Evolutionary conservation across 1,140 invertebrate species (phyloP).

Genomic region (Akabosia matsudoensis): DNA sequence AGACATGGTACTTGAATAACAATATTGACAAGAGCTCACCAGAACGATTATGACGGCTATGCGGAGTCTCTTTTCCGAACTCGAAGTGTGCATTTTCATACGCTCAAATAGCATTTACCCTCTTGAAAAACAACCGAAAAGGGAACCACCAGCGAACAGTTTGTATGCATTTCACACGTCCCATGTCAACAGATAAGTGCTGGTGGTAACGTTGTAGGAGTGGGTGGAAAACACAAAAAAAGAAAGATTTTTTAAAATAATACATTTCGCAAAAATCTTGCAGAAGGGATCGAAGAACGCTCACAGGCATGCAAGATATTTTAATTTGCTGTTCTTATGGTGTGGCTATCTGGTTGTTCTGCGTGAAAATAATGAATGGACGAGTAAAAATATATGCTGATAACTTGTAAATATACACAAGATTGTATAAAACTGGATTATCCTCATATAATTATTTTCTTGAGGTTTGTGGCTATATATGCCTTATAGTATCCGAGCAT

Average conservation of each 20-base stretch:
- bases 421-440: not conserved
- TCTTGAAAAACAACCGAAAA: constrained; percentile 17
- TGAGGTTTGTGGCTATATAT: not conserved
- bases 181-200: not conserved
- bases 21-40: not conserved
- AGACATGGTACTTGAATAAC: too few species aligned
- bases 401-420: not conserved
- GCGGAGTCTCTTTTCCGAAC: not conserved
- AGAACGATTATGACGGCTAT: too few species aligned
- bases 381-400: too few species aligned
- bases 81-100: not conserved
- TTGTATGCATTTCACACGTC: constrained; percentile 12
- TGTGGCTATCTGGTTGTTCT: not conserved
- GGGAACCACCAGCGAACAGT: constrained; percentile 14
- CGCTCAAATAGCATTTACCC: not conserved
- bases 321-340: too few species aligned
- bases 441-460: constrained; percentile 1
- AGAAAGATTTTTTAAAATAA: not conserved
- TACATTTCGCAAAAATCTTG: too few species aligned
- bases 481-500: not conserved
- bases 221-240: not conserved
- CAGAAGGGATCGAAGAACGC: too few species aligned
- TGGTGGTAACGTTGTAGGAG: not conserved
- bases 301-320: too few species aligned
- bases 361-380: constrained; percentile 2